These are phyloP conservation scores for Cichladusa arquata DNA, from an alignment of 2,113 vertebrate species.

Conservation along the genomic window DNA sequence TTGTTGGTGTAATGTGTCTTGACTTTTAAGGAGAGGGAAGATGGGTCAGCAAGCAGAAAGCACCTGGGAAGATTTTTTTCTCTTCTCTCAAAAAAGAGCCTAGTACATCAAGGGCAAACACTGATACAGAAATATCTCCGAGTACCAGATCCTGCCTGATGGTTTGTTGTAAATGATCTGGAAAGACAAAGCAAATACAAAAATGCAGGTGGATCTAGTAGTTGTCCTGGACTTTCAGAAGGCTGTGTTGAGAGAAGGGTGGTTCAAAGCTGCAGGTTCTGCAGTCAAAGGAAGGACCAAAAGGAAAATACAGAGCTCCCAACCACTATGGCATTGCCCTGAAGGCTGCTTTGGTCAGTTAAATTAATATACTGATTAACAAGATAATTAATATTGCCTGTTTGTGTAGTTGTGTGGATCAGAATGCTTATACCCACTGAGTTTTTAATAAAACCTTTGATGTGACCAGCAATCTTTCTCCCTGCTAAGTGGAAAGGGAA, in stretches of 20 bases:
- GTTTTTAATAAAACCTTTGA: neutral
- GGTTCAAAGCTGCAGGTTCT: neutral
- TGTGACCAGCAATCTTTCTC: neutral
- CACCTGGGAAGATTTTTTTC: neutral
- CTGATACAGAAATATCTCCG: neutral
- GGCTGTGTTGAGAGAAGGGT: neutral
- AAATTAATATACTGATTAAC: neutral
- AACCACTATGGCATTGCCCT: neutral
- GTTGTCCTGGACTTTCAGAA: neutral
- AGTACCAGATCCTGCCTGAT: neutral
- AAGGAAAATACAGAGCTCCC: neutral
- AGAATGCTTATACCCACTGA: neutral
- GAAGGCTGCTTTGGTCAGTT: neutral
- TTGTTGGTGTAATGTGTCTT: neutral
- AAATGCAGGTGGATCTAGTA: accelerated
- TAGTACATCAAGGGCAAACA: neutral
- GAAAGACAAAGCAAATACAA: accelerated
- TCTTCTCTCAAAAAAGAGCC: neutral
- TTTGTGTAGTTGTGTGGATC: neutral
- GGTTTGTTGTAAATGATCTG: neutral
- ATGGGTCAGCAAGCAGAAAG: neutral
- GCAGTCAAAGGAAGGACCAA: neutral
- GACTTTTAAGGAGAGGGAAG: neutral
- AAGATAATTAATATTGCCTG: neutral
- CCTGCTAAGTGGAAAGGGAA: neutral